Evolutionary conservation across 2,113 vertebrate species (phyloP), one percentile per base, ranked within the genome.

Genomic region (Gobio gobio): DNA sequence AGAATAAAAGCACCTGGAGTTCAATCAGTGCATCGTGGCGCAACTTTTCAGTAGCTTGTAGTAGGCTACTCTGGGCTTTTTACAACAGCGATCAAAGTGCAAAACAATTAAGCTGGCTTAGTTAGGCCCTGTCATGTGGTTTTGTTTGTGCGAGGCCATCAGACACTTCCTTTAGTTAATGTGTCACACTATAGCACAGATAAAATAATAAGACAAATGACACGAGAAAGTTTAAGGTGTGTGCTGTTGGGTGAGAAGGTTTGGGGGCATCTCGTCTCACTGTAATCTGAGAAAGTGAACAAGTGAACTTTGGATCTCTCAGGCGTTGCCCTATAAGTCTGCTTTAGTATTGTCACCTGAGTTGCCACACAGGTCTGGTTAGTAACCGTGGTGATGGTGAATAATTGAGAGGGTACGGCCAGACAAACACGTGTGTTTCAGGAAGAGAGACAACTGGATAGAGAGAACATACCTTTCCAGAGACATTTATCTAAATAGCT

Each of bases 261-360:
- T 5, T 13, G 8, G 13, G 9, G 76, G 43, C 10, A 2, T 12
- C 47, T 70, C 40, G 3, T 12, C 47, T 70, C 40, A 26, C 78
- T 68, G 51, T 75, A 84, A 83, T 86, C 64, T 66, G 82, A 83
- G 78, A 66, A 74, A 29, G 66, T 49, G 36, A 16, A 45, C 14
- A 4, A 64, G 59, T 87, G 70, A 83, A 89, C 82, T 61, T 84
- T 88, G 70, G 90, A 90, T 87, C 90, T 84, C 78, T 82, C 78
- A 51, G 77, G 3, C 77, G 40, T 91, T 33, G 49, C 89, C 91
- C 82, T 87, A 1, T 40, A 45, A 61, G 54, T 74, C 81, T 18
- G 66, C 91, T 82, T 20, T 86, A 51, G 36, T 4, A 9, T 22
- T 86, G 93, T 91, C 93, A 94, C 66, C 82, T 33, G 91, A 94